phyloP scores from a whole-genome alignment of 2,888 invertebrate genomes.

The Mimachlamys varia region DNA sequence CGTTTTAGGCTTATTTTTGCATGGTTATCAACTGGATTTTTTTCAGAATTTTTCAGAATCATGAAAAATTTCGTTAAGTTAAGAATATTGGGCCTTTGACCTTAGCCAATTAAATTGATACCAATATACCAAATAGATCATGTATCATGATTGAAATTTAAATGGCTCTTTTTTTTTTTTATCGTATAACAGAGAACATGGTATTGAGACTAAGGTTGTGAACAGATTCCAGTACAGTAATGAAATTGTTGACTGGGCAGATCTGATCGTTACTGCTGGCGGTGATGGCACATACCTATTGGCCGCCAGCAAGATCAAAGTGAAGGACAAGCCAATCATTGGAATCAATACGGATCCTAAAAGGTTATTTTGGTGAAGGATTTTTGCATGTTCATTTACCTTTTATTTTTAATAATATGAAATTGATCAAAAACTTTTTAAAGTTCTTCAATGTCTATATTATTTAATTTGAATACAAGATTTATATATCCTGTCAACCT shows the following conservation, averaged over 20 bases:
- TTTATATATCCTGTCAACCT: too few species aligned
- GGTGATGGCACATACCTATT: conserved; percentile 99
- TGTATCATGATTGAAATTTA: too few species aligned
- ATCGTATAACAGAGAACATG: conserved; percentile 83
- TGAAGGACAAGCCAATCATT: conserved; percentile 93
- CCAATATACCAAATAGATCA: too few species aligned
- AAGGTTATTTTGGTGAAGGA: conserved; percentile 74
- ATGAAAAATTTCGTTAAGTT: too few species aligned
- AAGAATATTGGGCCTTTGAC: too few species aligned
- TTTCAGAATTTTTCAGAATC: too few species aligned
- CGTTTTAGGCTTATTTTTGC: too few species aligned
- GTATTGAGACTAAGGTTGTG: conserved; percentile 87
- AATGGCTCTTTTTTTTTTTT: too few species aligned
- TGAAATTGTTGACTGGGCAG: conserved; percentile 93
- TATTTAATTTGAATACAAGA: not conserved
- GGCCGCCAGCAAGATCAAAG: conserved; percentile 92
- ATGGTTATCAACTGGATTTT: too few species aligned
- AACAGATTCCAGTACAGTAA: conserved; percentile 84
- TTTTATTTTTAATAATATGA: not conserved
- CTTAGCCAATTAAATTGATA: too few species aligned
- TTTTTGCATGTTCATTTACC: not conserved
- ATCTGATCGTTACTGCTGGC: conserved; percentile 87
- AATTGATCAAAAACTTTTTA: not conserved
- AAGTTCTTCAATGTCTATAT: not conserved
- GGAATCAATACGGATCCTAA: conserved; percentile 98